These are phyloP conservation scores for Perca fluviatilis DNA, from an alignment of 2,113 vertebrate species.

Conservation along the genomic window DNA sequence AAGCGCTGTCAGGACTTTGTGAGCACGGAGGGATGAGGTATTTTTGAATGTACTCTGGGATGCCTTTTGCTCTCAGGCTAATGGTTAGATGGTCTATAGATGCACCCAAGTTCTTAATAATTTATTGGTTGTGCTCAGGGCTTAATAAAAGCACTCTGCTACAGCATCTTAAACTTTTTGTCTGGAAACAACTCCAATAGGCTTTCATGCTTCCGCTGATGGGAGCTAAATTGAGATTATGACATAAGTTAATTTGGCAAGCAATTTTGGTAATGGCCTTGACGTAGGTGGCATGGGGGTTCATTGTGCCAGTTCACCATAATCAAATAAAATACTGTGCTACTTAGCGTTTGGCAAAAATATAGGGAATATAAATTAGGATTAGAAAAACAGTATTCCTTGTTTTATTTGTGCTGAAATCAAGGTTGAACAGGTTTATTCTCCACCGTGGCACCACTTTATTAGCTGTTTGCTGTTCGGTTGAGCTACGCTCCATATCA, in stretches of 20 bases:
- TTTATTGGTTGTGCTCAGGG: conserved; percentile 73
- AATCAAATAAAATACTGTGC: conserved; percentile 30
- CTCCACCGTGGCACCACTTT: conserved; percentile 23
- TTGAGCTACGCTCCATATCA: conserved; percentile 5
- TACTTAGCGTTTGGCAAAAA: conserved; percentile 14
- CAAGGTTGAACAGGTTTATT: conserved; percentile 22
- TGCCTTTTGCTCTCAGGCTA: conserved; percentile 75
- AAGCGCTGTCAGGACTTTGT: conserved; percentile 64
- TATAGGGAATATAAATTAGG: conserved; percentile 28
- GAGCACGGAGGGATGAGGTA: conserved; percentile 49
- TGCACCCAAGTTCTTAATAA: conserved; percentile 81
- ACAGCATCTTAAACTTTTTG: conserved; percentile 53
- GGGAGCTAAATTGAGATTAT: conserved; percentile 36
- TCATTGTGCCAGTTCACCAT: conserved; percentile 2
- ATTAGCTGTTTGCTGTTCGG: conserved; percentile 12
- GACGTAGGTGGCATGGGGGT: conserved; percentile 26
- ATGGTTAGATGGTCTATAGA: conserved; percentile 83
- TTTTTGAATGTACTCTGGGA: conserved; percentile 74
- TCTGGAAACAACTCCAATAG: conserved; percentile 29
- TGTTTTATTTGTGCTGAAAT: conserved; percentile 30
- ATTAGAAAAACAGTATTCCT: conserved; percentile 17
- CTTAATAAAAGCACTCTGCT: conserved; percentile 76
- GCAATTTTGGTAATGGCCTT: conserved; percentile 37
- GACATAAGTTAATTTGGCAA: conserved; percentile 52
- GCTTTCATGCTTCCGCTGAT: conserved; percentile 22